These are phyloP conservation scores for Tricholaema leucomelas DNA, from an alignment of 2,113 vertebrate genomes.

Conservation along the genomic window DNA sequence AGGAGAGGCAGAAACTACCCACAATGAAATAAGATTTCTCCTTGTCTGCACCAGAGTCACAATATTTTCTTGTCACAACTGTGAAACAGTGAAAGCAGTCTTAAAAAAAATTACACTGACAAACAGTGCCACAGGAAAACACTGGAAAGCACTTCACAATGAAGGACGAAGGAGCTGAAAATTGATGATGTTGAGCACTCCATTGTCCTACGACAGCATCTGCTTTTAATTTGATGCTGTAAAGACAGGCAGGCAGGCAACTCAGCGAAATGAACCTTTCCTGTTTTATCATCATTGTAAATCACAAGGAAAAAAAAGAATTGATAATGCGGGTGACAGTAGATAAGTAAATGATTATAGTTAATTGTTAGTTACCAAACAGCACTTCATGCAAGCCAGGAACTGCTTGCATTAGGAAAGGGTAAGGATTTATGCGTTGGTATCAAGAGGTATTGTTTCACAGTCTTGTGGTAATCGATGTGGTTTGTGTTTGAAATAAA, in stretches of 20 bases:
- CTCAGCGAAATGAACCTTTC: background rate
- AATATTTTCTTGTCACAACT: constrained; percentile 68
- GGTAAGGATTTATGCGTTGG: too few relatives aligned
- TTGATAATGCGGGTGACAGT: background rate
- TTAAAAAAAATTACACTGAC: constrained; percentile 62
- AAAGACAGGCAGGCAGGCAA: constrained; percentile 31
- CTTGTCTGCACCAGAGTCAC: constrained; percentile 38
- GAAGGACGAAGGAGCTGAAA: constrained; percentile 61
- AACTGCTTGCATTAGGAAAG: too few relatives aligned
- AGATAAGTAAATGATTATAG: too few relatives aligned
- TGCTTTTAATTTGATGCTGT: constrained; percentile 50
- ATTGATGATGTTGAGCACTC: constrained; percentile 56
- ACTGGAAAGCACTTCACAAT: constrained; percentile 41
- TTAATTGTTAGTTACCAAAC: too few relatives aligned
- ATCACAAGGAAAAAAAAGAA: background rate
- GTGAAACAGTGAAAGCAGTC: constrained; percentile 58
- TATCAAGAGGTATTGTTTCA: too few relatives aligned
- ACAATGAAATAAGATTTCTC: constrained; percentile 72
- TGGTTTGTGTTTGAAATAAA: too few relatives aligned
- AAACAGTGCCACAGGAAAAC: background rate
- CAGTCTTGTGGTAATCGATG: too few relatives aligned
- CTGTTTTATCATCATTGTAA: constrained; percentile 2
- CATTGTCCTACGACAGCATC: background rate
- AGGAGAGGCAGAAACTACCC: constrained; percentile 68
- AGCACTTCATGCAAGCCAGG: too few relatives aligned